Percentiles rank a stretch among this genome's conserved stretches.
These are phyloP conservation scores for Plebejus anna DNA, from an alignment of 2,888 invertebrate genomes.

Conservation along the genomic window DNA sequence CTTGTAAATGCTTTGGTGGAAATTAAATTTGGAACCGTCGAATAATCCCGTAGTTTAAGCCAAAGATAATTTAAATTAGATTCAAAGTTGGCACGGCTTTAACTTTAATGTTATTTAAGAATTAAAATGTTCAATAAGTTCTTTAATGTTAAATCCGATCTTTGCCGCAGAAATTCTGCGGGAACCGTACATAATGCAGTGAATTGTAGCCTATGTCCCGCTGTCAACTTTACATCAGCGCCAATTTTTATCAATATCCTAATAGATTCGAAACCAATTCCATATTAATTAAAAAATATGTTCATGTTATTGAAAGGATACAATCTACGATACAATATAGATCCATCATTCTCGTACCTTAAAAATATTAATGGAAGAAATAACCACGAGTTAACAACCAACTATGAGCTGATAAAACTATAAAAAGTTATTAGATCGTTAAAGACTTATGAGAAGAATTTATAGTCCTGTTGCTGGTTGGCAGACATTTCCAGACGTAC, in stretches of 20 bases:
- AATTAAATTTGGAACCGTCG: conserved; percentile 14
- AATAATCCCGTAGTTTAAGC: conserved; percentile 14
- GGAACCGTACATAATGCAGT: too few species aligned
- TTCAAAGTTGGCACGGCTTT: conserved; percentile 15
- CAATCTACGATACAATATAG: neutral
- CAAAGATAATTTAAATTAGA: conserved; percentile 11
- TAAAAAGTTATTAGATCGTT: conserved; percentile 20
- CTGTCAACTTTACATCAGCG: too few species aligned
- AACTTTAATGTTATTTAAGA: neutral
- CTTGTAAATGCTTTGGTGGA: conserved; percentile 18
- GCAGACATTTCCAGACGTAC: conserved; percentile 12
- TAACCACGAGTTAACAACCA: neutral
- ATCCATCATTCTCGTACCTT: neutral
- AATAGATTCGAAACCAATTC: too few species aligned
- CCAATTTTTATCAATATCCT: too few species aligned
- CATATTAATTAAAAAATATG: too few species aligned
- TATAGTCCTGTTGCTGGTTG: conserved; percentile 13
- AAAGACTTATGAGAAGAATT: conserved; percentile 22
- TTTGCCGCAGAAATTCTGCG: too few species aligned
- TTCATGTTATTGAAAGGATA: neutral
- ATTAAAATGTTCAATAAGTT: neutral
- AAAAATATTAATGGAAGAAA: neutral
- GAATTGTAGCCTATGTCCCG: too few species aligned
- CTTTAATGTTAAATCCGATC: too few species aligned
- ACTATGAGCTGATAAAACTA: neutral